Evolutionary conservation across 2,797 vertebrate genomes (phyloP), one percentile per base, ranked within the genome.

Genomic region (Masticophis lateralis): DNA sequence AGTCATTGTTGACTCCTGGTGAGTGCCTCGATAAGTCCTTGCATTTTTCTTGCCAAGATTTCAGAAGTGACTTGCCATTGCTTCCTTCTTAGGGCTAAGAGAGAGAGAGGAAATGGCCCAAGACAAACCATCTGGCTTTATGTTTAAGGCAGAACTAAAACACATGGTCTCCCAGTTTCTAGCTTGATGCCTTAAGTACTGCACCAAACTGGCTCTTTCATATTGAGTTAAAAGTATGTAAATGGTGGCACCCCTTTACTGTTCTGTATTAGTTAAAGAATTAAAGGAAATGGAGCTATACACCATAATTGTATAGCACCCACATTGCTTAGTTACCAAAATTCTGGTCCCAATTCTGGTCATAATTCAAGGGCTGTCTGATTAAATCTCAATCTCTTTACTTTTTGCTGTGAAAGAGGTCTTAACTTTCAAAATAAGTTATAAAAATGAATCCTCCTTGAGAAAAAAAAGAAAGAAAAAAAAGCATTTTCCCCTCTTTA

Each of bases 381-480:
- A 0, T n/a, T 56, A 22, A 47, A 63, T 47, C 86, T 8, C 9
- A 2, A 0, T 0, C 1, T 57, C 53, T 0, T 59, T 25, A 69
- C 28, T 32, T 32, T 47, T 83, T 93, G 27, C 25, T 11, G 4
- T 87, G 27, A 87, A 66, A 47, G 11, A n/a, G 8, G 32, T 20
- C 32, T 87, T 18, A 32, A 63, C 55, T 13, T n/a, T 69, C 56
- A 28, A 91, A 13, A 53, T 4, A 0, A 0, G 16, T 27, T 61
- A 57, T 8, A 27, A 92, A 43, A 22, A 69, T 74, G 5, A 5
- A 1, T 87, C 57, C 20, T 60, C 56, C 13, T 89, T 90, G 18
- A 9, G 11, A 7, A 4, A 13, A 13, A 37, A 88, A 55, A 63
- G 1, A 0, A 0, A 2, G 2, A 0, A 0, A 2, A 2, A 2